Conservation (phyloP, 2,797 vertebrate genomes). For the Thaleichthys pacificus region DNA sequence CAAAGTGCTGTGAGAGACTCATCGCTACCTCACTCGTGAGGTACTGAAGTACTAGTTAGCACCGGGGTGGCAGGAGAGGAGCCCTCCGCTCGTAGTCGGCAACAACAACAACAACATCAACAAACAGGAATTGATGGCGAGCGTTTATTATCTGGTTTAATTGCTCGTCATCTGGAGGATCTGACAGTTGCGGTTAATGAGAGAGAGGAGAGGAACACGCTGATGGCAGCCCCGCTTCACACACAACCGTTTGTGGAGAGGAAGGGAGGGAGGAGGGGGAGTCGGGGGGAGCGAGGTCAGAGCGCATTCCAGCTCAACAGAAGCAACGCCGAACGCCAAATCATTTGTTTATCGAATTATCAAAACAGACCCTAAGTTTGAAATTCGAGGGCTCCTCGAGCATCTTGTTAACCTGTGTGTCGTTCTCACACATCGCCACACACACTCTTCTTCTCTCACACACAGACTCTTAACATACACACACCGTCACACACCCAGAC, state of each 20-base stretch:
- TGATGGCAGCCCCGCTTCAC: slow-evolving; percentile 72
- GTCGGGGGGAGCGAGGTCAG: slow-evolving; percentile 23
- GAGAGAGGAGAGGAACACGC: slow-evolving; percentile 72
- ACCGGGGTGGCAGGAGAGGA: slow-evolving; percentile 77
- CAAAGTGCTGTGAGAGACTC: slow-evolving; percentile 64
- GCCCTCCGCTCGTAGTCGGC: slow-evolving; percentile 71
- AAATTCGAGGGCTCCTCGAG: slow-evolving; percentile 44
- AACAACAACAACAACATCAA: slow-evolving; percentile 68
- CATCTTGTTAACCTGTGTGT: slow-evolving; percentile 41
- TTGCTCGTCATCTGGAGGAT: slow-evolving; percentile 86
- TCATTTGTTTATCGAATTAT: slow-evolving; percentile 54
- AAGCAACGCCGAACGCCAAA: slow-evolving; percentile 45
- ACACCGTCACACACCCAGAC: slow-evolving; percentile 33
- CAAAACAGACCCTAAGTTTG: slow-evolving; percentile 43
- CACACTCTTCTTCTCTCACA: slow-evolving; percentile 11
- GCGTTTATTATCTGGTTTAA: slow-evolving; percentile 86
- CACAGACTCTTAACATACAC: not conserved
- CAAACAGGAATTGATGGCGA: slow-evolving; percentile 84
- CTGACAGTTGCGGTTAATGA: slow-evolving; percentile 88
- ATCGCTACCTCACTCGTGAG: slow-evolving; percentile 61
- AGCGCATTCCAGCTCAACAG: slow-evolving; percentile 58
- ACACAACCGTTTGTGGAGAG: slow-evolving; percentile 28
- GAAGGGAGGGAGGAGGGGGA: slow-evolving; percentile 19
- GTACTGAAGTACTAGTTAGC: slow-evolving; percentile 83
- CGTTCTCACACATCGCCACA: slow-evolving; percentile 20